Base-by-base conservation (phyloP, 1,140 invertebrate species). In the Planococcus citri region DNA sequence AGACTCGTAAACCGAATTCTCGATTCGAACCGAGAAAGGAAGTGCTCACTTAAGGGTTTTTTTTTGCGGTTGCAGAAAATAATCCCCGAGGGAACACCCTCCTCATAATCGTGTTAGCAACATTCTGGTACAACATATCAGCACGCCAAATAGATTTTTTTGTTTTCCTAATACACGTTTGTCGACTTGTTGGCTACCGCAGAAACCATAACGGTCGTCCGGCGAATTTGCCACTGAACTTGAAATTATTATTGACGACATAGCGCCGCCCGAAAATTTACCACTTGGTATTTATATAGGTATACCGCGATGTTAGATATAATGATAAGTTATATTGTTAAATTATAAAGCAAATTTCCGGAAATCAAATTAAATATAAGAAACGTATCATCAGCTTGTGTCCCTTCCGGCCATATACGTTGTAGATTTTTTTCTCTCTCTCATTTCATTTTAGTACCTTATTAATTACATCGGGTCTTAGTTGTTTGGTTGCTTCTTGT, bases 311-410 rank as follows among this genome's bases (percentile, higher is more conserved):
- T 9, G 41, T 17, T 20, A 2, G 6, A 14, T 14, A 51, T 51
- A 51, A 51, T 51, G 17, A 51, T 20, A 51, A 51, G 41, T 14
- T 51, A 17, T 37, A 37, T 37, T 37, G n/a, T 51, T 20, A 51
- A 51, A 51, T 51, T 51, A 51, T 51, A 51, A 51, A 51, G 41
- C 41, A 20, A 51, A 51, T 51, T 51, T 51, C 41, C 41, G 41
- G 41, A 51, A 51, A 51, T 51, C 41, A 51, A 51, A 51, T 51
- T 51, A 51, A 51, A 51, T 51, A 51, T 9, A 51, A 51, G 41
- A n/a, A 51, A 51, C 41, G 41, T 51, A 51, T 51, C 41, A 51
- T 51, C 41, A 51, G 17, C 6, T 51, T 3, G 41, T 17, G 41
- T 51, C 2, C 41, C 41, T 51, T 51, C 41, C 41, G 41, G 41